Percentiles rank a stretch among this genome's conserved stretches.
Evolutionary conservation across 2,888 invertebrate species (phyloP).

Genomic region (Yponomeuta sedellus): DNA sequence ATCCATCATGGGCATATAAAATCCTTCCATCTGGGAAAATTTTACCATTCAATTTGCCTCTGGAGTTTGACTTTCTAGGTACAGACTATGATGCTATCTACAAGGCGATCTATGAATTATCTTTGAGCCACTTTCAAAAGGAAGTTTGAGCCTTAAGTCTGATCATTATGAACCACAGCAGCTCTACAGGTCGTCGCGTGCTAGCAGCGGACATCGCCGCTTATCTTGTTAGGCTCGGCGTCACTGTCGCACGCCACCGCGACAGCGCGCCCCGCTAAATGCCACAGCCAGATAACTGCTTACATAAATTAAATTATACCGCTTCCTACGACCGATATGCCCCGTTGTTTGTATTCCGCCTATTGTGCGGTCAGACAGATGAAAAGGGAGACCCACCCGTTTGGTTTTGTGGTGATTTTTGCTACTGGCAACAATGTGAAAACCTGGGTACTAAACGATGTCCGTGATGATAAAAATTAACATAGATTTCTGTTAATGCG

Average conservation of each 20-base stretch:
- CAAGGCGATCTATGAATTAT: too few relatives aligned
- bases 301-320: slow-evolving; percentile 4
- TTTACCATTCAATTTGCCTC: too few relatives aligned
- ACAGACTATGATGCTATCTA: too few relatives aligned
- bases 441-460: too few relatives aligned
- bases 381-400: background rate
- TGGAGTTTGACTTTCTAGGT: too few relatives aligned
- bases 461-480: too few relatives aligned
- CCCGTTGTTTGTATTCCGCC: background rate
- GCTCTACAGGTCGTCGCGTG: background rate
- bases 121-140: too few relatives aligned
- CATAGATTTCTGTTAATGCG: too few relatives aligned
- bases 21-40: too few relatives aligned
- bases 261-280: background rate
- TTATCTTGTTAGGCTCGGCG: slow-evolving; percentile 56
- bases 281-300: background rate
- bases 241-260: slow-evolving; percentile 37
- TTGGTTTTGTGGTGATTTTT: background rate
- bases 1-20: too few relatives aligned
- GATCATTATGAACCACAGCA: background rate
- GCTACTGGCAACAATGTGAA: too few relatives aligned
- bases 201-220: slow-evolving; percentile 25
- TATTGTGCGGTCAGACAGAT: background rate
- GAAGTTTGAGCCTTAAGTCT: background rate
- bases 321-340: background rate